Percentiles rank a stretch among this genome's conserved stretches.
Evolutionary conservation across 2,113 vertebrate genomes (phyloP).

Genomic region (Dissostichus mawsoni): DNA sequence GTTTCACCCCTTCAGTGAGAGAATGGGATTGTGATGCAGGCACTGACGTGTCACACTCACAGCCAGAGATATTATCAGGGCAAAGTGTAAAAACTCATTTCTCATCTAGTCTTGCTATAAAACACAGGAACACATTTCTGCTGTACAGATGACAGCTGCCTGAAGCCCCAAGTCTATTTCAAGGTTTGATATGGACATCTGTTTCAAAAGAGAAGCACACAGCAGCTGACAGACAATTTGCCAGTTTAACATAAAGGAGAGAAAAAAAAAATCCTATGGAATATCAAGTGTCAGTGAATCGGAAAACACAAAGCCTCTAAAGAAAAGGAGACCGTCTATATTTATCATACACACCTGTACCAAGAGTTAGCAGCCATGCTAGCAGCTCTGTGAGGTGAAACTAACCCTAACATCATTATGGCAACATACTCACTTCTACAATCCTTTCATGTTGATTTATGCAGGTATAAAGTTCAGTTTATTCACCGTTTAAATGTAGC

Average conservation of each 20-base stretch:
- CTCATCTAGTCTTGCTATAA: constrained; percentile 36
- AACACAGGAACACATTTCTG: constrained; percentile 32
- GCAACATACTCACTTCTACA: background rate
- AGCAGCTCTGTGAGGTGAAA: background rate
- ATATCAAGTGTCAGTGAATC: background rate
- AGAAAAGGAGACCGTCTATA: background rate
- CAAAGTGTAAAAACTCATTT: constrained; percentile 24
- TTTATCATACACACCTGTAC: background rate
- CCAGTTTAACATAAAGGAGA: constrained; percentile 14
- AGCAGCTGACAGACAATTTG: background rate
- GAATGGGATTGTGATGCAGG: constrained; percentile 43
- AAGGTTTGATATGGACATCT: constrained; percentile 39
- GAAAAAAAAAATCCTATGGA: background rate
- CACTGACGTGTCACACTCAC: constrained; percentile 38
- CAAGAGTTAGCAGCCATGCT: no score
- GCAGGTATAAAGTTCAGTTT: background rate
- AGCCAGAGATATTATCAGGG: constrained; percentile 30
- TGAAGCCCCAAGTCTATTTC: constrained; percentile 26
- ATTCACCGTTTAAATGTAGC: background rate
- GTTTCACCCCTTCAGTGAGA: constrained; percentile 32
- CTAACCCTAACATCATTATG: background rate
- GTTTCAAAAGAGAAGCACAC: background rate
- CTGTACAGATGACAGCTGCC: constrained; percentile 22
- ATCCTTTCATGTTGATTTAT: constrained; percentile 1
- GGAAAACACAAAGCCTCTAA: background rate